Evolutionary conservation across 2,888 invertebrate genomes (phyloP), one percentile per base, ranked within the genome.

Genomic region (Ornithoptera alexandrae): DNA sequence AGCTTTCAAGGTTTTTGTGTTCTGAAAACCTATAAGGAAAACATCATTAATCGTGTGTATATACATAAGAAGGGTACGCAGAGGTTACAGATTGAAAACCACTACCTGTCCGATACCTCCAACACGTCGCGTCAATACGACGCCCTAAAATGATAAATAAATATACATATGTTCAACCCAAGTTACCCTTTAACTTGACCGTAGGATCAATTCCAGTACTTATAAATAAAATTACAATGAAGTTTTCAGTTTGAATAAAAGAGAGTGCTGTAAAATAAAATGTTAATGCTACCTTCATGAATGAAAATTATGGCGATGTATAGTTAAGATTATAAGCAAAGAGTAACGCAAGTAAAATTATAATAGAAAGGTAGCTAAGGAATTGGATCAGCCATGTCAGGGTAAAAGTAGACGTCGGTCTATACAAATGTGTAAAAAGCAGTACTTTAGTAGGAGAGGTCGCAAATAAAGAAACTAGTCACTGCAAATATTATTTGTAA

Each of bases 91-190:
- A 18, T 0, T 1, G 5, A 50, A 50, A 50, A 50, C 17, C 15
- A 50, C 50, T 50, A 50, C 50, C 50, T 50, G 50, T 50, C 50
- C 5, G 15, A 50, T 50, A 50, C 5, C 18, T 50, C 18, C 50
- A 5, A 15, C 74, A 75, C 73, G 75, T 75, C 69, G 78, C 77
- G 83, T 82, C 84, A 80, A 84, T 81, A 83, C 77, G 85, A 82
- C 84, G 84, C 86, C 82, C 79, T 83, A 80, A 84, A 85, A 82
- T 81, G 84, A 84, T 82, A 83, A 83, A 86, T 82, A 50, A 50
- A 50, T 50, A 50, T 50, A 24, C 24, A 30, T 30, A 83, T 77
- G 76, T 77, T 74, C 82, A 86, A 84, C 84, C 86, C 78, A 84
- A 77, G 85, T 85, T 76, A 71, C 50, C 62, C 62, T 75, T 74